Percentiles rank a stretch among this genome's conserved stretches.
Conservation (phyloP, 2,888 invertebrate species). For the Pocota personata region DNA sequence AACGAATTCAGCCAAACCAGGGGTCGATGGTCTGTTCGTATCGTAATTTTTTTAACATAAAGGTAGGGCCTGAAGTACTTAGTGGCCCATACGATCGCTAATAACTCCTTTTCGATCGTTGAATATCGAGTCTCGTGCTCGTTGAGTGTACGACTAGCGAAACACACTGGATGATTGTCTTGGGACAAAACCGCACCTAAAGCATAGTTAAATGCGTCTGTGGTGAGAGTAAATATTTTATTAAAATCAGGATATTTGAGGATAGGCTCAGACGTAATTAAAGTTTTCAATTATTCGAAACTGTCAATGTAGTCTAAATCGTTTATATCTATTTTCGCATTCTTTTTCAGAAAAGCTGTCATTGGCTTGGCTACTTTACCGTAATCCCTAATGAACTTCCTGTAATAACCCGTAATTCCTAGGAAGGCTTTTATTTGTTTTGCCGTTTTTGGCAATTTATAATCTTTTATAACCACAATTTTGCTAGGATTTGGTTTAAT, state of each 20-base stretch:
- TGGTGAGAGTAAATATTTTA: not conserved
- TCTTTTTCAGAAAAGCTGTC: constrained; percentile 23
- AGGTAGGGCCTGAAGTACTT: too few species aligned
- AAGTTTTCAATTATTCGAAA: constrained; percentile 30
- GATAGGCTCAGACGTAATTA: too few species aligned
- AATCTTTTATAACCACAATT: not conserved
- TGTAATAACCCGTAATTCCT: constrained; percentile 9
- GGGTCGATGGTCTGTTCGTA: too few species aligned
- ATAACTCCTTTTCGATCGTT: constrained; percentile 23
- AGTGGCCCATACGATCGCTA: not conserved
- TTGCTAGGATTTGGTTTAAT: too few species aligned
- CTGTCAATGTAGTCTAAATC: constrained; percentile 1
- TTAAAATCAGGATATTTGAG: not conserved
- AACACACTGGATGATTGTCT: not conserved
- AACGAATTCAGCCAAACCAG: too few species aligned
- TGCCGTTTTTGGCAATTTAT: not conserved
- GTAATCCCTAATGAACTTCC: constrained; percentile 17
- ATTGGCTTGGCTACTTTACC: constrained; percentile 19
- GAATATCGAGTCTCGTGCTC: constrained; percentile 24
- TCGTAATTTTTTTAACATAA: too few species aligned
- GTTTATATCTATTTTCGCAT: not conserved
- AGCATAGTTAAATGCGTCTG: not conserved
- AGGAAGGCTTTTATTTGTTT: constrained; percentile 24
- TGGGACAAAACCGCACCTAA: not conserved
- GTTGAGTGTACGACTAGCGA: constrained; percentile 24